phyloP scores from a whole-genome alignment of 2,797 vertebrate species.

The Lagocephalus sceleratus region DNA sequence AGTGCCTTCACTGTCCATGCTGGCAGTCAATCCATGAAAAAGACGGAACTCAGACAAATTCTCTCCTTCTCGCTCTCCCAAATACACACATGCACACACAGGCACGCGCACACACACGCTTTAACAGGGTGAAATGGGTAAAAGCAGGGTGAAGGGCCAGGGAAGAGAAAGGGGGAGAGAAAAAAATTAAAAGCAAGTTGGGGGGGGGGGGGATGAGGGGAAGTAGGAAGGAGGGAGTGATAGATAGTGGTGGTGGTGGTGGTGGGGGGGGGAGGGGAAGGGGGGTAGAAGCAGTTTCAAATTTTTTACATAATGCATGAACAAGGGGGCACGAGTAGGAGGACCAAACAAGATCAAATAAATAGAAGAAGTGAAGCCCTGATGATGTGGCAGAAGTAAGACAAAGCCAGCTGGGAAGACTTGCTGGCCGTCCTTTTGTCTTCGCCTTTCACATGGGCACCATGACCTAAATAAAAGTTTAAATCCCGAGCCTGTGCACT shows the following conservation, averaged over 20 bases:
- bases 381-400: conserved; percentile 76
- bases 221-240: conserved; percentile 49
- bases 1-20: conserved; percentile 68
- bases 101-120: conserved; percentile 59
- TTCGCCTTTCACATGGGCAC: conserved; percentile 63
- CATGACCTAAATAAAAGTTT: conserved; percentile 76
- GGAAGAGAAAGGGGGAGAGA: conserved; percentile 21
- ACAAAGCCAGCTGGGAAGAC: conserved; percentile 74
- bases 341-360: conserved; percentile 71
- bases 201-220: conserved; percentile 31
- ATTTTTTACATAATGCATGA: conserved; percentile 72
- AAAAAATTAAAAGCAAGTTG: conserved; percentile 38
- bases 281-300: conserved; percentile 43
- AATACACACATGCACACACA: conserved; percentile 48
- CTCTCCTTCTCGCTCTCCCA: conserved; percentile 36
- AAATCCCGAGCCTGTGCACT: conserved; percentile 53
- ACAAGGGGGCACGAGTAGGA: conserved; percentile 67
- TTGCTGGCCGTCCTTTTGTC: conserved; percentile 75
- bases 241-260: conserved; percentile 26
- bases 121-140: conserved; percentile 63
- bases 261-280: conserved; percentile 49
- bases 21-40: conserved; percentile 71
- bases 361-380: conserved; percentile 72
- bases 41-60: conserved; percentile 70
- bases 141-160: conserved; percentile 66